These are phyloP conservation scores for Andrena cerasifolii DNA, from an alignment of 1,140 invertebrate genomes.

Conservation along the genomic window DNA sequence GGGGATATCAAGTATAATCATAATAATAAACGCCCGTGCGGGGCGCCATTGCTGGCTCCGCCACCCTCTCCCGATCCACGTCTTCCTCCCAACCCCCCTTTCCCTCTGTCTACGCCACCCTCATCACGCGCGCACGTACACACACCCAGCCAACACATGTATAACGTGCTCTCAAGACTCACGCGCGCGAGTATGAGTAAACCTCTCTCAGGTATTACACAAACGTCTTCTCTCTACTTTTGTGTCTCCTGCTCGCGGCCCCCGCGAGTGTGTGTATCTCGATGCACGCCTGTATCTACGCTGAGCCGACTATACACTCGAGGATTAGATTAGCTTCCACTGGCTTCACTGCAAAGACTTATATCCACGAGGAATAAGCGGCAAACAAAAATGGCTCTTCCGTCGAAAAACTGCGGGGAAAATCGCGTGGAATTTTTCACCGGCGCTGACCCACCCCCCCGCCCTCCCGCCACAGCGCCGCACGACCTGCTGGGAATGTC, in stretches of 20 bases:
- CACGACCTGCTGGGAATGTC: slow-evolving; percentile 12
- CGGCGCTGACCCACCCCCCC: slow-evolving; percentile 4
- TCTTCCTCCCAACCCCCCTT: slow-evolving; percentile 53
- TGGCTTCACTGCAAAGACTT: slow-evolving; percentile 76
- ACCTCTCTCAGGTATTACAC: slow-evolving; percentile 64
- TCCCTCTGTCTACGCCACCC: slow-evolving; percentile 49
- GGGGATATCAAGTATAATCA: slow-evolving; percentile 82
- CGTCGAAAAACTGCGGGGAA: slow-evolving; percentile 63
- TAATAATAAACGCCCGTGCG: slow-evolving; percentile 82
- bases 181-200: slow-evolving; percentile 49
- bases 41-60: slow-evolving; percentile 78
- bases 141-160: slow-evolving; percentile 15
- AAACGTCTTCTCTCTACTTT: slow-evolving; percentile 57
- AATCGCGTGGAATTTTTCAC: slow-evolving; percentile 65
- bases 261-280: slow-evolving; percentile 15
- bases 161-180: slow-evolving; percentile 34
- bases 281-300: slow-evolving; percentile 49
- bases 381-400: slow-evolving; percentile 77
- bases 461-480: not conserved
- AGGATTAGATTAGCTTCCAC: slow-evolving; percentile 79
- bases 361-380: slow-evolving; percentile 74
- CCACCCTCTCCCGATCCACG: slow-evolving; percentile 65
- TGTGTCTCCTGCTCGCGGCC: slow-evolving; percentile 19
- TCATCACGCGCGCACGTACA: slow-evolving; percentile 58
- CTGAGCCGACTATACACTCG: slow-evolving; percentile 73